Percentiles rank a stretch among this genome's conserved stretches.
Evolutionary conservation across 2,797 vertebrate species (phyloP).

Genomic region (Chelon labrosus): DNA sequence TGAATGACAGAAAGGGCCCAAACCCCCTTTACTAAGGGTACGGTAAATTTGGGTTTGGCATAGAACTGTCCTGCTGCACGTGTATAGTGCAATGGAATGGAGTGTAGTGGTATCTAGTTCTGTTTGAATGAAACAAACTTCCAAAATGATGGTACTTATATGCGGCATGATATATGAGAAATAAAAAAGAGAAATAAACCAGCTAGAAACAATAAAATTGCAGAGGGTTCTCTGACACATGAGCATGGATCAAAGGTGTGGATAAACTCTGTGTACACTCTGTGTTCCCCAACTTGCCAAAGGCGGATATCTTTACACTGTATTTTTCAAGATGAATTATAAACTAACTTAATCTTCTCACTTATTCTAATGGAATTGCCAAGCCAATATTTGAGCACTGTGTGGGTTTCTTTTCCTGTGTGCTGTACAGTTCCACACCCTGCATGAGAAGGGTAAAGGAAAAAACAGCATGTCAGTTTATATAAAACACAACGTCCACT

Average conservation of each 20-base stretch:
- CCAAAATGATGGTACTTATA: constrained; percentile 38
- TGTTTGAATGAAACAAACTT: constrained; percentile 51
- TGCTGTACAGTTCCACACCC: constrained; percentile 53
- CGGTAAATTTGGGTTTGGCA: constrained; percentile 72
- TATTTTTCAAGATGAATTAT: constrained; percentile 54
- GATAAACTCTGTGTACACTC: constrained; percentile 25
- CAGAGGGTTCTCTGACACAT: constrained; percentile 39
- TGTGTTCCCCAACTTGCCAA: constrained; percentile 31
- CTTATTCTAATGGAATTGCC: constrained; percentile 54
- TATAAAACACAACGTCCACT: constrained; percentile 61
- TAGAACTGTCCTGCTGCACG: constrained; percentile 37
- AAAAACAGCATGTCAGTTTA: constrained; percentile 62
- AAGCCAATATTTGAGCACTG: constrained; percentile 41
- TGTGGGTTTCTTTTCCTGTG: constrained; percentile 48
- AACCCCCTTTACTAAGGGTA: constrained; percentile 57
- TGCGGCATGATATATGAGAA: constrained; percentile 22
- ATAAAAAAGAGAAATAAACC: constrained; percentile 45
- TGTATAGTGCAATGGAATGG: constrained; percentile 54
- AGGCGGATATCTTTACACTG: constrained; percentile 39
- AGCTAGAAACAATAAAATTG: constrained; percentile 43
- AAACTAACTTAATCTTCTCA: constrained; percentile 43
- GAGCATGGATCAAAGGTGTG: constrained; percentile 54
- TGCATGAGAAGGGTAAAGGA: constrained; percentile 38
- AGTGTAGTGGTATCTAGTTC: constrained; percentile 54
- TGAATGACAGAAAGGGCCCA: constrained; percentile 65